Evolutionary conservation across 2,113 vertebrate species (phyloP).

Genomic region (Actenoides hombroni): DNA sequence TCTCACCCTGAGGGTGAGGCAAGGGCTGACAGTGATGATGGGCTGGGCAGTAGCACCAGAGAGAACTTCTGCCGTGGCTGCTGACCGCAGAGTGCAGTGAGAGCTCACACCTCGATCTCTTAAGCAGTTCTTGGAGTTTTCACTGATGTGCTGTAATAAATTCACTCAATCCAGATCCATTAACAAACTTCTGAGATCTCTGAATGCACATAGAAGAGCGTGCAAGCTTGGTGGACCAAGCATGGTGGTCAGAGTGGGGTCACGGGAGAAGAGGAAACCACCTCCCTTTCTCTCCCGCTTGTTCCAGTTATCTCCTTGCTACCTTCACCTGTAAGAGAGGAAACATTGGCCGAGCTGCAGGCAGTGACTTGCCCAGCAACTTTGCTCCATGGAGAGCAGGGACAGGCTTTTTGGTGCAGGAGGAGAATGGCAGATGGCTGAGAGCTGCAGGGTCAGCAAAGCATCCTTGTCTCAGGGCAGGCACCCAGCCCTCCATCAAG

Average conservation of each 20-base stretch:
- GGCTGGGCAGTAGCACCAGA: neutral
- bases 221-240: neutral
- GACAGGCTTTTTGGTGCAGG: neutral
- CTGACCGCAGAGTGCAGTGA: neutral
- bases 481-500: neutral
- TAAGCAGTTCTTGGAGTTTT: neutral
- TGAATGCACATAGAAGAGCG: accelerated
- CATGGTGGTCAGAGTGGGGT: too few species aligned
- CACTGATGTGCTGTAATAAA: neutral
- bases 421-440: neutral
- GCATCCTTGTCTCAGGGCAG: neutral
- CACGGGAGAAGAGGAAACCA: neutral
- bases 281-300: neutral
- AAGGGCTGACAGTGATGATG: neutral
- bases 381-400: neutral
- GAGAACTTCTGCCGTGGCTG: neutral
- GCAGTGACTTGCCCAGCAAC: neutral
- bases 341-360: neutral
- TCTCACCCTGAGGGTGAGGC: neutral
- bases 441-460: neutral
- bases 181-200: neutral
- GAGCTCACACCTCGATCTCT: neutral
- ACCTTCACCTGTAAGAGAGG: neutral
- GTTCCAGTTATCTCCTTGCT: neutral
- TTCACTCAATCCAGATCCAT: neutral